phyloP scores from a whole-genome alignment of 2,113 vertebrate species.

The Carollia perspicillata region DNA sequence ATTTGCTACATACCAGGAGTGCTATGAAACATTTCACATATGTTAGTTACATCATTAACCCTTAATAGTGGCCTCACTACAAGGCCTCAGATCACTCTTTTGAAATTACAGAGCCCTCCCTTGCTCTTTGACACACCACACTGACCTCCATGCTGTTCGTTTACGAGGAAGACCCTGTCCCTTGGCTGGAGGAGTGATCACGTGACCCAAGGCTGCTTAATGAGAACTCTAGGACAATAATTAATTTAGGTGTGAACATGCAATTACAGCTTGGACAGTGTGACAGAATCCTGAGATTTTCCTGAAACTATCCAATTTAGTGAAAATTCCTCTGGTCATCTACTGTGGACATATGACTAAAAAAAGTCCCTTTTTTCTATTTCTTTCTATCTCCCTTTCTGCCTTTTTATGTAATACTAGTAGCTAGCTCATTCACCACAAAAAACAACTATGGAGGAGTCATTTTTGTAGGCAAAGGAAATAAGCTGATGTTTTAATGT shows the following conservation, averaged over 20 bases:
- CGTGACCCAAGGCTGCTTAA: background rate
- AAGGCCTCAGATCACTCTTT: background rate
- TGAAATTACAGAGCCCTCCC: background rate
- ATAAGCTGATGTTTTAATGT: background rate
- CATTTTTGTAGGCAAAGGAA: background rate
- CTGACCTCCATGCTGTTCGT: background rate
- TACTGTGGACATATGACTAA: background rate
- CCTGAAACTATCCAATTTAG: background rate
- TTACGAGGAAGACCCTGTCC: background rate
- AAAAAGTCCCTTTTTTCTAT: background rate
- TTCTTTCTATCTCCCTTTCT: background rate
- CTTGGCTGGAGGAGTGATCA: background rate
- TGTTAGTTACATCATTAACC: background rate
- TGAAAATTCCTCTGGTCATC: background rate
- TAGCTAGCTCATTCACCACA: background rate
- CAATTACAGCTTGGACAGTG: background rate
- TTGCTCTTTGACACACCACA: background rate
- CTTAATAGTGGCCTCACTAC: background rate
- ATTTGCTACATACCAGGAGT: background rate
- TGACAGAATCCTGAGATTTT: background rate
- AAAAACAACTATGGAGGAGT: background rate
- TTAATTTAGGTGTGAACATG: background rate
- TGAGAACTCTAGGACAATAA: background rate
- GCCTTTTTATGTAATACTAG: background rate
- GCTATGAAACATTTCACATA: background rate